phyloP scores from a whole-genome alignment of 2,797 vertebrate species.

The Mormyrus hasselquistii region DNA sequence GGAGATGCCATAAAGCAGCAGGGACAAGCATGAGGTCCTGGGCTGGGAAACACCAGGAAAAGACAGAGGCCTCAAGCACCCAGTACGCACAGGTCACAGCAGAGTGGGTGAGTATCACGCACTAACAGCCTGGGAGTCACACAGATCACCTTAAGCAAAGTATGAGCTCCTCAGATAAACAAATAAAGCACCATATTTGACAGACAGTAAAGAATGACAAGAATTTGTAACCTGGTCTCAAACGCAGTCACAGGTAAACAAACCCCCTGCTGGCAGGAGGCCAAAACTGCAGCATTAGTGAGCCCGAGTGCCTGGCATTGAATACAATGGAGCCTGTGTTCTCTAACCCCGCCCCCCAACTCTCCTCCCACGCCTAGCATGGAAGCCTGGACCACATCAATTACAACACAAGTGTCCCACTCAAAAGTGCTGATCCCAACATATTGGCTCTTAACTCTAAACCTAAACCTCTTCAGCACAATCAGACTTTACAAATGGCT shows the following conservation, averaged over 20 bases:
- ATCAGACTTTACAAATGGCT: background rate
- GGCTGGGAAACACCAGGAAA: background rate
- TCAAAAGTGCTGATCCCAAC: background rate
- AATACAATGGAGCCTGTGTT: slow-evolving; percentile 55
- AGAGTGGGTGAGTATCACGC: background rate
- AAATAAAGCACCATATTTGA: background rate
- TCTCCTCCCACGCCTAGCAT: background rate
- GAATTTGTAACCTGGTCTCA: slow-evolving; percentile 45
- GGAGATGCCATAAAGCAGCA: background rate
- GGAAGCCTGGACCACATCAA: slow-evolving; percentile 31
- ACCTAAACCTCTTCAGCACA: background rate
- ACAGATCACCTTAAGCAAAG: background rate
- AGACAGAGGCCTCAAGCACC: background rate
- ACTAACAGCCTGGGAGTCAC: background rate
- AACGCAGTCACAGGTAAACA: slow-evolving; percentile 36
- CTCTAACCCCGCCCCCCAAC: background rate
- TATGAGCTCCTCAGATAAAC: background rate
- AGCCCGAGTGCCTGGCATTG: slow-evolving; percentile 26
- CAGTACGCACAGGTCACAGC: background rate
- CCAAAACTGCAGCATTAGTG: slow-evolving; percentile 27
- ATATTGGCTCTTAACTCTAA: background rate
- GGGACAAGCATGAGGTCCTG: background rate
- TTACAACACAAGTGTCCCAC: slow-evolving; percentile 39
- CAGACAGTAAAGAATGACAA: slow-evolving; percentile 34
- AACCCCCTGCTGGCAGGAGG: slow-evolving; percentile 23